A percentile compares a stretch with the other conserved stretches of the same genome.
Conservation (phyloP, 2,888 invertebrate genomes). For the Adelphocoris suturalis region DNA sequence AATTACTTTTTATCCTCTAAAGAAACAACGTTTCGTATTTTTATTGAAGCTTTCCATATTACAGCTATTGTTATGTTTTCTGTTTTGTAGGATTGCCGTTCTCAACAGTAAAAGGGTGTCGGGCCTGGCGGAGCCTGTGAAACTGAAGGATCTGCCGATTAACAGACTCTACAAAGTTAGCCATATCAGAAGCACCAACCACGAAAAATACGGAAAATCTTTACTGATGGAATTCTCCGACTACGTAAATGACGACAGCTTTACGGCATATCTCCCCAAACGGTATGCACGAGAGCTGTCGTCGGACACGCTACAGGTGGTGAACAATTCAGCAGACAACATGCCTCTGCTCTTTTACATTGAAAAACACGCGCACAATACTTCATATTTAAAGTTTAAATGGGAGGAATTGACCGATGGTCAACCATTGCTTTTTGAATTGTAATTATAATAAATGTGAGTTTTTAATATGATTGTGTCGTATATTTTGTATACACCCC, state of each 20-base stretch:
- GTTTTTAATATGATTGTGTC: too few species aligned
- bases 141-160: not conserved
- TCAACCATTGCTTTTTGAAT: too few species aligned
- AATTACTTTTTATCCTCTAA: too few species aligned
- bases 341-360: not conserved
- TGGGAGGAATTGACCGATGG: too few species aligned
- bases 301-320: not conserved
- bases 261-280: not conserved
- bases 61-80: too few species aligned
- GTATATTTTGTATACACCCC: too few species aligned
- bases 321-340: not conserved
- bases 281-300: not conserved
- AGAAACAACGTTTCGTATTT: too few species aligned
- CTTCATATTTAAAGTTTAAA: not conserved
- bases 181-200: not conserved
- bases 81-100: not conserved
- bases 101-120: not conserved
- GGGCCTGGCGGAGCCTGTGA: not conserved
- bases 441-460: too few species aligned
- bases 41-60: too few species aligned
- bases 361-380: not conserved
- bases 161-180: not conserved
- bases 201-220: too few species aligned
- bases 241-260: not conserved
- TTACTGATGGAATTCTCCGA: not conserved